Evolutionary conservation across 2,888 invertebrate genomes (phyloP).

Genomic region (Ornithoptera priamus): DNA sequence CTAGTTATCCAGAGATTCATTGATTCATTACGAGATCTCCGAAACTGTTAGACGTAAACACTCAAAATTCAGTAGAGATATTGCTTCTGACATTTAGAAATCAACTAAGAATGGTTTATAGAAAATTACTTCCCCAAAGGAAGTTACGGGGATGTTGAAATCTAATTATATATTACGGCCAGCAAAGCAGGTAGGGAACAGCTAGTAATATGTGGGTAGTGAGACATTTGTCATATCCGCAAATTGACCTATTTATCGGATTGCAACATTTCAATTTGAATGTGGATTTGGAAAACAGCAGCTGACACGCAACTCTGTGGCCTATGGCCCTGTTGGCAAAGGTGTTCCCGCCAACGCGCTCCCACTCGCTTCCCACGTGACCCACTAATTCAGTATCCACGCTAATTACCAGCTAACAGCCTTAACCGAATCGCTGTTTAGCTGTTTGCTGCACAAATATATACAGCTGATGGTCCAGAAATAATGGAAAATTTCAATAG

Average conservation of each 20-base stretch:
- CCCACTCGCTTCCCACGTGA: conserved; percentile 39
- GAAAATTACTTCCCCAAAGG: too few relatives aligned
- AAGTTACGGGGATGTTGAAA: too few relatives aligned
- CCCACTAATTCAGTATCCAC: conserved; percentile 34
- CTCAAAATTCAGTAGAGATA: too few relatives aligned
- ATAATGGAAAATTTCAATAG: not conserved
- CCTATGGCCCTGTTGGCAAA: not conserved
- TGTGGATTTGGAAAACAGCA: conserved; percentile 2
- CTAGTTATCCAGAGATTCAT: too few relatives aligned
- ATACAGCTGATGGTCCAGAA: conserved; percentile 32
- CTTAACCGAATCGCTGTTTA: conserved; percentile 34
- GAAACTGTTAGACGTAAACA: too few relatives aligned
- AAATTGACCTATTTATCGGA: not conserved
- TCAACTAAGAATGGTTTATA: too few relatives aligned
- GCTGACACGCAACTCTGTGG: conserved; percentile 19
- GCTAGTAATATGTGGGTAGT: too few relatives aligned
- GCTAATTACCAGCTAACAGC: conserved; percentile 36
- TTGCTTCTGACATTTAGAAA: too few relatives aligned
- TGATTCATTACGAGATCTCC: too few relatives aligned
- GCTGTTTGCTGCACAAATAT: conserved; percentile 29
- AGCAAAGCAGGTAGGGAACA: too few relatives aligned
- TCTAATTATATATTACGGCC: too few relatives aligned
- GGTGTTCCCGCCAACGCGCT: conserved; percentile 34
- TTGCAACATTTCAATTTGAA: not conserved
- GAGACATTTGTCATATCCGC: too few relatives aligned